phyloP scores from a whole-genome alignment of 2,888 invertebrate species.

The Lycocerus yunnanus region DNA sequence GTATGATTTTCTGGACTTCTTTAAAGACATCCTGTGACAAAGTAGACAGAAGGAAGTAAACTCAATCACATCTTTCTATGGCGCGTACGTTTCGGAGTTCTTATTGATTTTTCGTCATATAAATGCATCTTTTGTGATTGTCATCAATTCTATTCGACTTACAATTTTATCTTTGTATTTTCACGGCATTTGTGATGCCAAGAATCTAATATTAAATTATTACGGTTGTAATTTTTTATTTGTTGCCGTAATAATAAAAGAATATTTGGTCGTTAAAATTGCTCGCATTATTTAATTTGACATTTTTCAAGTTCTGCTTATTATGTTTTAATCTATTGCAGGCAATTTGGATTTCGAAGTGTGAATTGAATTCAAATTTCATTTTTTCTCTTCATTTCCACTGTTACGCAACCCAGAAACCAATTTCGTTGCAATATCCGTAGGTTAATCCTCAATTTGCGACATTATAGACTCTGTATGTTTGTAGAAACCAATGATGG shows the following conservation, averaged over 20 bases:
- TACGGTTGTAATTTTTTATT: not conserved
- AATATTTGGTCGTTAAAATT: not conserved
- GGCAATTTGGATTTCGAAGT: slow-evolving; percentile 1
- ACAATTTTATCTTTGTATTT: slow-evolving; percentile 2
- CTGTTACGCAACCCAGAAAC: slow-evolving; percentile 21
- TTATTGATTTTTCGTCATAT: slow-evolving; percentile 28
- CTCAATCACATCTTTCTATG: slow-evolving; percentile 28
- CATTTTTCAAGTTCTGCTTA: not conserved
- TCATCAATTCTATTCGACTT: slow-evolving; percentile 4
- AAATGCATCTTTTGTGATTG: slow-evolving; percentile 24
- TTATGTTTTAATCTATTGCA: not conserved
- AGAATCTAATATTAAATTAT: not conserved
- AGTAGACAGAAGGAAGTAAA: slow-evolving; percentile 29
- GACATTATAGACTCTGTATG: slow-evolving; percentile 10
- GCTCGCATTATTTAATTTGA: not conserved
- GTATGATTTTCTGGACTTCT: slow-evolving; percentile 39
- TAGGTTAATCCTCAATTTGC: slow-evolving; percentile 24
- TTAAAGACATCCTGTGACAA: slow-evolving; percentile 33
- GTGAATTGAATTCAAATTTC: slow-evolving; percentile 15
- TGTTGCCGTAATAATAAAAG: not conserved
- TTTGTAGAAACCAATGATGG: not conserved
- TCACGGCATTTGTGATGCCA: not conserved
- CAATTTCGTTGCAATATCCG: slow-evolving; percentile 27
- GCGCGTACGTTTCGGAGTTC: slow-evolving; percentile 19
- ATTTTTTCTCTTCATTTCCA: slow-evolving; percentile 24